Percentiles rank a stretch among this genome's conserved stretches.
Conservation (phyloP, 1,140 invertebrate genomes). For the Doryteuthis pealeii region DNA sequence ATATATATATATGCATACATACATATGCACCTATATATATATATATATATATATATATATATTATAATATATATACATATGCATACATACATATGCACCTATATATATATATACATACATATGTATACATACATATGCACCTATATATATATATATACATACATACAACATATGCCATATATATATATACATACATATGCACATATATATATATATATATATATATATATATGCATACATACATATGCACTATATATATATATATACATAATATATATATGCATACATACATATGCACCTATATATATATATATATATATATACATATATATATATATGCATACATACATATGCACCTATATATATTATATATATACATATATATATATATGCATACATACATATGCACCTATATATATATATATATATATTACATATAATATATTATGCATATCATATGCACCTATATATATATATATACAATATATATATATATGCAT, state of each 20-base stretch:
- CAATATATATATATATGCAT: not conserved
- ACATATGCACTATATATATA: not conserved
- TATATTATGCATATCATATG: not conserved
- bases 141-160: not conserved
- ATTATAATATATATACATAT: too few species aligned
- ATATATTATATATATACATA: not conserved
- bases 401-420: not conserved
- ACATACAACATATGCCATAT: not conserved
- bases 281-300: not conserved
- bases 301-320: not conserved
- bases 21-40: too few species aligned
- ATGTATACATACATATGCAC: not conserved
- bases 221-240: not conserved
- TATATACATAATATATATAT: slow-evolving; percentile 5
- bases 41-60: too few species aligned
- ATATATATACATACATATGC: slow-evolving; percentile 9
- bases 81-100: too few species aligned
- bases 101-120: too few species aligned
- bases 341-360: not conserved
- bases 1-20: too few species aligned
- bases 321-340: not conserved
- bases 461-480: not conserved
- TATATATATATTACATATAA: not conserved
- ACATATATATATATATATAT: not conserved
- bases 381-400: not conserved